Percentiles rank a stretch among this genome's conserved stretches.
These are phyloP conservation scores for Punctoribates punctum DNA, from an alignment of 2,888 invertebrate species.

Conservation along the genomic window DNA sequence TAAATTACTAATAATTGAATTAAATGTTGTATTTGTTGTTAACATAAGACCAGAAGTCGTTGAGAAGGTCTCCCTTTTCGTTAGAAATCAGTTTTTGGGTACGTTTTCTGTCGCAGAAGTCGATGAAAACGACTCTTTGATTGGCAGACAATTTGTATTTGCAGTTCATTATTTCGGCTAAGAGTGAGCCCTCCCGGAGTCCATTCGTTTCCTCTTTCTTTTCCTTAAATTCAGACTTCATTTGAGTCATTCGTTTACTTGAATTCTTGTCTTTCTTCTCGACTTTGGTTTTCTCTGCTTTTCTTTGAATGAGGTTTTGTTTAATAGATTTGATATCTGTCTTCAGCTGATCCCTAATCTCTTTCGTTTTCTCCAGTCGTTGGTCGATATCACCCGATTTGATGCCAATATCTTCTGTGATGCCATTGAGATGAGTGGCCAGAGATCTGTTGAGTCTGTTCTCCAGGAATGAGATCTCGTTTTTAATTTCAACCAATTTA, in stretches of 20 bases:
- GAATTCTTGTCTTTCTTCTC: background rate
- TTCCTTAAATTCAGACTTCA: background rate
- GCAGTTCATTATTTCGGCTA: background rate
- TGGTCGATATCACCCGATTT: background rate
- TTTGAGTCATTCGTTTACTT: background rate
- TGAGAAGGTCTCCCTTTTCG: background rate
- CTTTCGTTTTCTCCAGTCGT: background rate
- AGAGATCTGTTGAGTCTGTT: background rate
- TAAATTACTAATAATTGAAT: background rate
- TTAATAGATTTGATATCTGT: background rate
- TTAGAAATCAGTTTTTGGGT: background rate
- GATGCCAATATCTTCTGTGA: background rate
- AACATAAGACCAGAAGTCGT: background rate
- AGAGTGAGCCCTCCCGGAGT: background rate
- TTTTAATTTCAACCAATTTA: background rate
- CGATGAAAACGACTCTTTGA: background rate
- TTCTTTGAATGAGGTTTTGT: background rate
- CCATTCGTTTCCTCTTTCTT: background rate
- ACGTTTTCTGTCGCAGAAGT: background rate
- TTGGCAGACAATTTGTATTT: background rate
- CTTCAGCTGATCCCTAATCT: background rate
- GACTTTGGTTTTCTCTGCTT: background rate
- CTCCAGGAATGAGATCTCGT: background rate
- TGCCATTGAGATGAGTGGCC: background rate
- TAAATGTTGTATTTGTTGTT: slow-evolving; percentile 5